phyloP scores from a whole-genome alignment of 2,888 invertebrate genomes.

The Tridacna crocea region DNA sequence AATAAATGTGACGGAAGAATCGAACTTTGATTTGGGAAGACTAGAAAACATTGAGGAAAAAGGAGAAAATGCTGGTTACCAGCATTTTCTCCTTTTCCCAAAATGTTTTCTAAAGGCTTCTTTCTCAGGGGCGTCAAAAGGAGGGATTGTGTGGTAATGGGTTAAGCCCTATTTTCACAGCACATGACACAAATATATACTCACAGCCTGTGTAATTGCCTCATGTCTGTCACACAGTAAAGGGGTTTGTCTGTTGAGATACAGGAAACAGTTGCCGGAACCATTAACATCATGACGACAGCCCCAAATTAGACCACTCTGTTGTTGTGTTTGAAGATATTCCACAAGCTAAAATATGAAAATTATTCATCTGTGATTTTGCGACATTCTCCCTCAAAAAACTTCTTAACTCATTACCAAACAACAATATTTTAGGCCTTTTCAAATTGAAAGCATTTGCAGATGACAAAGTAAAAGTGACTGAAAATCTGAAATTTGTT shows the following conservation, averaged over 20 bases:
- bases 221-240: constrained; percentile 76
- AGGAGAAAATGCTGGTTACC: too few relatives aligned
- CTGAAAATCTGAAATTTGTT: neutral
- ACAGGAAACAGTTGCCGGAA: constrained; percentile 69
- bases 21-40: too few relatives aligned
- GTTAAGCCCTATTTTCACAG: too few relatives aligned
- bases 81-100: too few relatives aligned
- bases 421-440: neutral
- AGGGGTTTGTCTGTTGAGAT: constrained; percentile 66
- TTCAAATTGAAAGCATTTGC: neutral
- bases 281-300: constrained; percentile 73
- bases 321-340: constrained; percentile 66
- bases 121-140: too few relatives aligned
- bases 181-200: constrained; percentile 15
- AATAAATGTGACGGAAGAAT: too few relatives aligned
- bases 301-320: constrained; percentile 75
- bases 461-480: neutral
- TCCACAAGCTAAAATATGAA: constrained; percentile 69
- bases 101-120: too few relatives aligned
- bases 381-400: too few relatives aligned
- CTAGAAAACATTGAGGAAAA: too few relatives aligned
- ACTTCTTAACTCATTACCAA: neutral
- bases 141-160: too few relatives aligned
- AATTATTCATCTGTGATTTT: neutral
- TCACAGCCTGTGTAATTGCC: constrained; percentile 73